Base-by-base conservation (phyloP, 2,797 vertebrate genomes). In the Ctenopoma multispine region DNA sequence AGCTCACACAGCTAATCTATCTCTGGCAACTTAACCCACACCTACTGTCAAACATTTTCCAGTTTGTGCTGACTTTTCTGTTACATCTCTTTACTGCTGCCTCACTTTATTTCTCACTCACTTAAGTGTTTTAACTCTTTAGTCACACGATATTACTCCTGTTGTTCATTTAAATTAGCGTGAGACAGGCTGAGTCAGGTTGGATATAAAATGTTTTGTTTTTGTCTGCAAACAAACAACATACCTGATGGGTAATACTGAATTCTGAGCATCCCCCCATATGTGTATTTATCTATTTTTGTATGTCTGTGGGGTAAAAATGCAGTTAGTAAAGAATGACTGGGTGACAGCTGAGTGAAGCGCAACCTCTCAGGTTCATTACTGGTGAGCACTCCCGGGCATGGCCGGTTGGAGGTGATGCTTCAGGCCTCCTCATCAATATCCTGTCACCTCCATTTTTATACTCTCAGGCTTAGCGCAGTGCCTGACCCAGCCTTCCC, bases 381-480 rank as follows among this genome's bases (percentile, higher is more conserved):
- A 89, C 75, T 9, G 58, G 63, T 56, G 69, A 69, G 74, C 80
- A 79, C 84, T 84, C 70, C 72, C 46, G 84, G 91, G 86, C 82
- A 83, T 38, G 9, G 31, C 29, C 54, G 41, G 81, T 66, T 80
- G 74, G 81, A 83, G 84, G 77, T 79, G 73, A 75, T 7, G 73
- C 82, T 80, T 31, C 18, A 7, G 87, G 86, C 81, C 76, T 83
- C 71, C 85, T 89, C 90, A 90, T 90, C 88, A 89, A 75, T 87
- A 86, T 90, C 81, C 83, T 88, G 86, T 89, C 92, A 87, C 88
- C 83, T 84, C 83, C 82, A 74, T 83, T 91, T 86, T 89, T 79
- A 80, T 78, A 77, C 63, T 77, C 63, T 70, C 7, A 47, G 64
- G 48, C 77, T 75, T 40, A 62, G 77, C 82, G 72, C 70, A 18